Conservation (phyloP, 2,113 vertebrate species). For the Pseudorasbora parva region DNA sequence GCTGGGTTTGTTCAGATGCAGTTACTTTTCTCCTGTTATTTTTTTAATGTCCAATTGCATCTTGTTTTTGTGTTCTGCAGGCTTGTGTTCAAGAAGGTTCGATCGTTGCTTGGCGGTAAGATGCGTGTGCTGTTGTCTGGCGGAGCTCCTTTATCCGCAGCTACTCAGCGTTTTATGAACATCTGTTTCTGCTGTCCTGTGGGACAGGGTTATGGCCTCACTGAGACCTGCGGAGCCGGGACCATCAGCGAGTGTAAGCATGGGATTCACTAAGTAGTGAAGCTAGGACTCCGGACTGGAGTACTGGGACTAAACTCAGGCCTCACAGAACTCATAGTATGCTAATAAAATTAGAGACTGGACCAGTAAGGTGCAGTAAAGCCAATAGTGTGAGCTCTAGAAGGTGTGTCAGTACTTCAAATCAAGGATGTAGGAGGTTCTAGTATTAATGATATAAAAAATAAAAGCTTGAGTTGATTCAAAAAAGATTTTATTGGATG, state of each 20-base stretch:
- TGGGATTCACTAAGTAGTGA: background rate
- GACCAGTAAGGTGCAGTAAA: background rate
- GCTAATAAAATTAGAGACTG: background rate
- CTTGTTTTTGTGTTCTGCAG: slow-evolving; percentile 67
- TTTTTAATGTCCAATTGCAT: background rate
- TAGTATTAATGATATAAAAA: background rate
- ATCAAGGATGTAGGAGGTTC: background rate
- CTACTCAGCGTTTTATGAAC: slow-evolving; percentile 98
- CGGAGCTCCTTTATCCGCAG: slow-evolving; percentile 91
- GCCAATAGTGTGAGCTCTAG: background rate
- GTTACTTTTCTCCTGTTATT: background rate
- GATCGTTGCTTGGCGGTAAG: slow-evolving; percentile 88
- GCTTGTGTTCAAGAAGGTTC: slow-evolving; percentile 90
- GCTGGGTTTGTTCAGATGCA: background rate
- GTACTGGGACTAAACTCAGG: background rate
- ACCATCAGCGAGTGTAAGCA: slow-evolving; percentile 88
- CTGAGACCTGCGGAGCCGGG: slow-evolving; percentile 91
- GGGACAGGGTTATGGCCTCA: slow-evolving; percentile 95
- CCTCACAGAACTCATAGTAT: background rate
- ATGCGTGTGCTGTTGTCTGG: slow-evolving; percentile 89
- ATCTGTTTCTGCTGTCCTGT: slow-evolving; percentile 98
- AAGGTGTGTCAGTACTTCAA: background rate
- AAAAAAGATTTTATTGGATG: too few species aligned
- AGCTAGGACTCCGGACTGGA: background rate
- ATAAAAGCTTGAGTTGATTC: background rate